Evolutionary conservation across 1,140 invertebrate genomes (phyloP).

Genomic region (Drosophila triauraria): DNA sequence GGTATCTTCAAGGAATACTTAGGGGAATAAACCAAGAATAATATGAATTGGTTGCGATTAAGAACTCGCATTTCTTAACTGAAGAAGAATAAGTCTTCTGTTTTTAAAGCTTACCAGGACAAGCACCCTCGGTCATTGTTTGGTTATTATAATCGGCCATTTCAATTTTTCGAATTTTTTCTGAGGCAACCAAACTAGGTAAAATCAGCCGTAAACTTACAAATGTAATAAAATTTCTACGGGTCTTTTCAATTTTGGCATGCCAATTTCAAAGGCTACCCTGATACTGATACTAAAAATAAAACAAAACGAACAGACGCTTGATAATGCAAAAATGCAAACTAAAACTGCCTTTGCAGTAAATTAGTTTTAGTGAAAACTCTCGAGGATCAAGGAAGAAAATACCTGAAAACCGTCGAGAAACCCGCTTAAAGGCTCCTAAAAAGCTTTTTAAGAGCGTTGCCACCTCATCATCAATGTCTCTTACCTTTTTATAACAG

Average conservation of each 20-base stretch:
- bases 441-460: no score
- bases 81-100: background rate
- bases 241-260: background rate
- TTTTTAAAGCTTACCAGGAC: constrained; percentile 2
- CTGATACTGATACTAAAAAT: no score
- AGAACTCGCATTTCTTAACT: background rate
- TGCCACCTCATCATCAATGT: no score
- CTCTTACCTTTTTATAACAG: no score
- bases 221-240: background rate
- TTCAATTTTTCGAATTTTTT: background rate
- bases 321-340: no score
- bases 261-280: background rate
- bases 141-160: background rate
- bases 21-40: background rate
- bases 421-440: no score
- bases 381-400: no score
- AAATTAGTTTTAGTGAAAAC: no score
- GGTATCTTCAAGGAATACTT: background rate
- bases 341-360: no score
- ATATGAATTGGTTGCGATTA: no score
- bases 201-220: background rate
- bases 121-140: background rate
- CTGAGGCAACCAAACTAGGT: background rate
- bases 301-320: no score
- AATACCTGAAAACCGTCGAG: no score